Evolutionary conservation across 92 coral and sea anemone genomes (phyloP).

Genomic region (Epizoanthus scotinus): DNA sequence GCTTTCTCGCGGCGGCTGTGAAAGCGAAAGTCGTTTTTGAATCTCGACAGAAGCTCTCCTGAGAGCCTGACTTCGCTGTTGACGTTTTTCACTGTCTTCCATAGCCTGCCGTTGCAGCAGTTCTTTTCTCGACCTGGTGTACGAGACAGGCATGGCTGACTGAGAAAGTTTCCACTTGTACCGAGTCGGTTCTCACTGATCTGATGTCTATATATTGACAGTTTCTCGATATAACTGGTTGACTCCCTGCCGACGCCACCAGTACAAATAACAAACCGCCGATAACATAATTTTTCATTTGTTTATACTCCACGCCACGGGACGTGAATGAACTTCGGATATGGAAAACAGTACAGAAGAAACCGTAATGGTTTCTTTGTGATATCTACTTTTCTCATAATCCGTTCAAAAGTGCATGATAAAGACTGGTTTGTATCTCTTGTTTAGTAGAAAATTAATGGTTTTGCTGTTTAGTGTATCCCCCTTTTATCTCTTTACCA

Average conservation of each 20-base stretch:
- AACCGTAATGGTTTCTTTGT: neutral
- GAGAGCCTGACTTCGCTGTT: constrained; percentile 18
- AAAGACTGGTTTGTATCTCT: too few relatives aligned
- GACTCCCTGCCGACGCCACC: neutral
- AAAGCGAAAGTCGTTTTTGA: constrained; percentile 4
- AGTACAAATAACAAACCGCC: neutral
- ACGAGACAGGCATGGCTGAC: constrained; percentile 25
- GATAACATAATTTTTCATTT: neutral
- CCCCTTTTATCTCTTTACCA: too few relatives aligned
- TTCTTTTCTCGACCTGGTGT: constrained; percentile 31
- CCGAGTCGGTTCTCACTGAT: neutral
- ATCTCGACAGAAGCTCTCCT: constrained; percentile 25
- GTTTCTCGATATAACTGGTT: neutral
- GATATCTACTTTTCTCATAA: too few relatives aligned
- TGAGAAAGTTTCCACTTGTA: neutral
- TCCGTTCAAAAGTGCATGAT: too few relatives aligned
- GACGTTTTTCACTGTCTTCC: constrained; percentile 19
- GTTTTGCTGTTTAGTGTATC: too few relatives aligned
- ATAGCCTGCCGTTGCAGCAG: neutral
- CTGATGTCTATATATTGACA: neutral
- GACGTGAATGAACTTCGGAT: neutral
- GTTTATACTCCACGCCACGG: neutral
- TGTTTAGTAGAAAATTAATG: too few relatives aligned
- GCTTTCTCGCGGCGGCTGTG: constrained; percentile 6
- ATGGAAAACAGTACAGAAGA: too few relatives aligned